These are phyloP conservation scores for Hesperophylax magnus DNA, from an alignment of 1,140 invertebrate species.

Conservation along the genomic window DNA sequence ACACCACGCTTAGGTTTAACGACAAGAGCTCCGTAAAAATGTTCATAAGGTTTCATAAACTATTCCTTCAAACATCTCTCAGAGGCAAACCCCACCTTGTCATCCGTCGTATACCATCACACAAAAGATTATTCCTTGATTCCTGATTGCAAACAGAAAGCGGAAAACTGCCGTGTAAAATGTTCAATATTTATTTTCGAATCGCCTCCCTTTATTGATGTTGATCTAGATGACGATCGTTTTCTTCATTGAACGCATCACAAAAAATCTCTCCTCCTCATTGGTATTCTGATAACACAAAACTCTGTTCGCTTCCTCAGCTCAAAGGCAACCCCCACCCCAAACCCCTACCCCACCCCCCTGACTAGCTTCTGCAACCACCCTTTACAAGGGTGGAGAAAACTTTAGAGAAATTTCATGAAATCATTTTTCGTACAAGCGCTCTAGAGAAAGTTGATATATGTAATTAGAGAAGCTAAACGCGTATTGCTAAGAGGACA, in stretches of 20 bases:
- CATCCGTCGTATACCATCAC: background rate
- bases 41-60: background rate
- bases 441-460: background rate
- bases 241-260: conserved; percentile 47
- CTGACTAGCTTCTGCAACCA: conserved; percentile 17
- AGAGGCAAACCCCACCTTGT: background rate
- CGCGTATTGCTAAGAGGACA: background rate
- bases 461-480: background rate
- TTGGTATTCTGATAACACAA: conserved; percentile 58
- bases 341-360: conserved; percentile 11
- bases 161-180: conserved; percentile 8
- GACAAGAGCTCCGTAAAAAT: background rate
- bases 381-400: conserved; percentile 29
- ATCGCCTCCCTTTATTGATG: conserved; percentile 36
- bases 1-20: background rate
- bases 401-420: background rate
- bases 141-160: background rate
- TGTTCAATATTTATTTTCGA: conserved; percentile 25
- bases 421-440: conserved; percentile 19
- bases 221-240: conserved; percentile 47
- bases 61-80: background rate
- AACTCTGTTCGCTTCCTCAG: conserved; percentile 57
- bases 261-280: conserved; percentile 54
- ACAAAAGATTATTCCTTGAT: background rate
- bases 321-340: conserved; percentile 48